These are phyloP conservation scores for Glaucidium brasilianum DNA, from an alignment of 2,113 vertebrate genomes.

Conservation along the genomic window DNA sequence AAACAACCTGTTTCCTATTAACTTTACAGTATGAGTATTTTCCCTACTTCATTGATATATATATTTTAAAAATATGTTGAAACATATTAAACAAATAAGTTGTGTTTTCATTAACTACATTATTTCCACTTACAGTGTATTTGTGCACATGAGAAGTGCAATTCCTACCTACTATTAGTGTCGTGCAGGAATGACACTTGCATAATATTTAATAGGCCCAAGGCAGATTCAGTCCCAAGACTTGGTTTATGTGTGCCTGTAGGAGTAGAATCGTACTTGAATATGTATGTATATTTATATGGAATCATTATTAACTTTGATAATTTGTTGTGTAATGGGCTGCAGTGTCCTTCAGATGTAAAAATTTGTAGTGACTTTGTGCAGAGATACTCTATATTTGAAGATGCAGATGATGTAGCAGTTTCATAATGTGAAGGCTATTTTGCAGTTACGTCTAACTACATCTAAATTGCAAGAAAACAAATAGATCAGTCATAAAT, in stretches of 20 bases:
- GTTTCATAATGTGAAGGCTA: neutral
- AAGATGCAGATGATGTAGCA: neutral
- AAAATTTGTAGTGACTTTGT: neutral
- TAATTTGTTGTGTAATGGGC: neutral
- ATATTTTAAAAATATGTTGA: neutral
- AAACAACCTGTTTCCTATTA: neutral
- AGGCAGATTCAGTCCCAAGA: neutral
- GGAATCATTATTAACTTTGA: neutral
- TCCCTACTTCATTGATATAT: neutral
- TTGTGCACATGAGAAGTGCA: neutral
- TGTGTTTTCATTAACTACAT: neutral
- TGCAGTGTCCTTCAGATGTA: conserved; percentile 11
- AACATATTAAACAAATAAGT: neutral
- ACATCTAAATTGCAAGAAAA: neutral
- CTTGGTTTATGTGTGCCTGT: neutral
- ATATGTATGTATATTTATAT: neutral
- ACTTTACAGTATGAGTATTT: neutral
- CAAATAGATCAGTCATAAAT: neutral
- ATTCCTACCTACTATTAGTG: neutral
- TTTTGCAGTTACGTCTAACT: neutral
- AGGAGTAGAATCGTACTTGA: neutral
- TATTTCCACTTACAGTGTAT: neutral
- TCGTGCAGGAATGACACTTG: neutral
- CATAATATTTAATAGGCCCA: neutral
- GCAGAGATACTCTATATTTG: neutral